Conservation (phyloP, 1,140 invertebrate genomes). For the Lepidurus couesii region DNA sequence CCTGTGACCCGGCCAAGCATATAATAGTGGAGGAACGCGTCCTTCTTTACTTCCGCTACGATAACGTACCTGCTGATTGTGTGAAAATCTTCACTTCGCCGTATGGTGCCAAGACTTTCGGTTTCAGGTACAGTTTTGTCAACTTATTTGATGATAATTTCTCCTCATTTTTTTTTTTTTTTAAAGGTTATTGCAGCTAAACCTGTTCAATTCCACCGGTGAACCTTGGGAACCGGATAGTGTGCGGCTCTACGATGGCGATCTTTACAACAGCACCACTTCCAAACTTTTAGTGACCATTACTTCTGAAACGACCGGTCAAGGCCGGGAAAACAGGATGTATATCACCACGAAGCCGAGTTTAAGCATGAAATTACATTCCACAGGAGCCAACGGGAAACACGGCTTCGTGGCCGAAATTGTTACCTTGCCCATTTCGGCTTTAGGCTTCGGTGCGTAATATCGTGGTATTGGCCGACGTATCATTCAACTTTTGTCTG, state of each 20-base stretch:
- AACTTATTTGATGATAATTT: not conserved
- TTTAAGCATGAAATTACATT: constrained; percentile 85
- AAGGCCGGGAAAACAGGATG: constrained; percentile 53
- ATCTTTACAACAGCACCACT: constrained; percentile 79
- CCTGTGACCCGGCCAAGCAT: constrained; percentile 90
- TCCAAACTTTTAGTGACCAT: constrained; percentile 37
- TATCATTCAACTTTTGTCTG: constrained; percentile 26
- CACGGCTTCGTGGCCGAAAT: constrained; percentile 98
- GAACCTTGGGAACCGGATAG: constrained; percentile 74
- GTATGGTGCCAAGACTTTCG: constrained; percentile 75
- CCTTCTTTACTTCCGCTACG: constrained; percentile 94
- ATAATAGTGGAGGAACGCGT: constrained; percentile 83
- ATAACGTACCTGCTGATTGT: constrained; percentile 91
- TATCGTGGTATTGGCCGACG: not conserved
- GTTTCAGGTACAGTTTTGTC: constrained; percentile 59
- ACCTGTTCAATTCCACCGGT: constrained; percentile 82
- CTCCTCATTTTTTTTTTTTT: too few species aligned
- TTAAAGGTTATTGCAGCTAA: constrained; percentile 77
- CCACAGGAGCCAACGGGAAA: constrained; percentile 83
- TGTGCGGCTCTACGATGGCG: constrained; percentile 83
- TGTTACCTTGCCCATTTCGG: constrained; percentile 85
- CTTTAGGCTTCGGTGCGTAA: constrained; percentile 76
- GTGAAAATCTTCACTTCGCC: constrained; percentile 92
- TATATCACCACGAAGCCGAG: constrained; percentile 69
- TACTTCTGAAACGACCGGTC: constrained; percentile 31